These are phyloP conservation scores for Protonibea diacanthus DNA, from an alignment of 2,797 vertebrate genomes.

Conservation along the genomic window DNA sequence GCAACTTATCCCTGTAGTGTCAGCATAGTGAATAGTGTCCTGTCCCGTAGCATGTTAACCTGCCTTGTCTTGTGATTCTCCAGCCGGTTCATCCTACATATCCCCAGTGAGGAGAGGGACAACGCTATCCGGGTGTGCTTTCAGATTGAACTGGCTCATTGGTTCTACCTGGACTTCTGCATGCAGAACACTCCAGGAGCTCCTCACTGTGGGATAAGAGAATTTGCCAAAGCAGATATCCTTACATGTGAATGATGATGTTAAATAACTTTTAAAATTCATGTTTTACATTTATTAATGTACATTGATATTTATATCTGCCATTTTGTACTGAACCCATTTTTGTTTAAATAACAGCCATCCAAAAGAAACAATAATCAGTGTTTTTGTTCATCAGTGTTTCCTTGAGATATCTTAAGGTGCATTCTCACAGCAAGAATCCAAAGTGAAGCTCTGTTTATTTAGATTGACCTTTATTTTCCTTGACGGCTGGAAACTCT, in stretches of 20 bases:
- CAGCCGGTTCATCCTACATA: constrained; percentile 99
- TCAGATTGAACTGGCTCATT: constrained; percentile 99
- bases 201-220: constrained; percentile 98
- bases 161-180: constrained; percentile 99
- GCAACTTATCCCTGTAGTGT: not conserved
- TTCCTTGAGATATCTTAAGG: too few species aligned
- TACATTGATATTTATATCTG: too few species aligned
- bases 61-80: constrained; percentile 27
- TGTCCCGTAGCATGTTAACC: not conserved
- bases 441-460: not conserved
- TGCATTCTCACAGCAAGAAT: not conserved
- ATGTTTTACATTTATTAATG: not conserved
- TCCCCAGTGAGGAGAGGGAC: constrained; percentile 98
- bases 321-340: too few species aligned
- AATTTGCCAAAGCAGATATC: constrained; percentile 99
- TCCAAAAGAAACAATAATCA: not conserved
- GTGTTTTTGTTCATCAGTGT: not conserved
- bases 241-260: constrained; percentile 73
- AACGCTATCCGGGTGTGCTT: constrained; percentile 98
- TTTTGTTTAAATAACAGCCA: not conserved
- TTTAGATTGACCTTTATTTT: constrained; percentile 35
- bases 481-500: constrained; percentile 90
- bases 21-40: not conserved
- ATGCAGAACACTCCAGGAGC: constrained; percentile 96
- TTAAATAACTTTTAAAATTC: not conserved